These are phyloP conservation scores for Rhabdornis inornatus DNA, from an alignment of 2,113 vertebrate genomes.

Conservation along the genomic window DNA sequence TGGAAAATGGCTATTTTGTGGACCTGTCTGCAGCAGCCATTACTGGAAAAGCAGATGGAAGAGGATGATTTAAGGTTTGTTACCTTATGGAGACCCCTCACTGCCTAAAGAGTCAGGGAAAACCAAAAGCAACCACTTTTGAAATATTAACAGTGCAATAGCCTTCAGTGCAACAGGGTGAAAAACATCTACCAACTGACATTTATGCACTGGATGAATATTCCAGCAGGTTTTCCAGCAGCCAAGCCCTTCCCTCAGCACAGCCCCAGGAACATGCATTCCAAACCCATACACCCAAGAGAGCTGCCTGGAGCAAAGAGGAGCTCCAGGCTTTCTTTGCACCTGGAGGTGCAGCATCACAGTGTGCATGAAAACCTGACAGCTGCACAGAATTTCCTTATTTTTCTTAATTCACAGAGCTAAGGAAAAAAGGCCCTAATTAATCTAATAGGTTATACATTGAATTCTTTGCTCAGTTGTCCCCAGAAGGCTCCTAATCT, in stretches of 20 bases:
- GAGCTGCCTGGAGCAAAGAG: neutral
- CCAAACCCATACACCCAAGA: neutral
- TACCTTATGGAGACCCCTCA: neutral
- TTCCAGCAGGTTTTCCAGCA: neutral
- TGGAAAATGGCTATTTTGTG: neutral
- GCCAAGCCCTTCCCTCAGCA: neutral
- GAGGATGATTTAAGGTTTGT: neutral
- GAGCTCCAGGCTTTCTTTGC: neutral
- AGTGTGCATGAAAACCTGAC: fast-evolving
- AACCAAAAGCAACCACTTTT: neutral
- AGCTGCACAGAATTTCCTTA: neutral
- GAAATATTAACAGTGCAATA: neutral
- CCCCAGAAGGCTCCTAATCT: neutral
- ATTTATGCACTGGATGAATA: neutral
- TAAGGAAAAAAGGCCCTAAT: fast-evolving
- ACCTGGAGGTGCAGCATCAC: neutral
- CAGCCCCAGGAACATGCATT: neutral
- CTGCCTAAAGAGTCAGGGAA: neutral
- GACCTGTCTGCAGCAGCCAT: neutral
- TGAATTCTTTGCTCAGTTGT: neutral
- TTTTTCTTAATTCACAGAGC: neutral
- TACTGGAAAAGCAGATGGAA: neutral
- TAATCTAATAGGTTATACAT: neutral
- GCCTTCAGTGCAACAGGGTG: neutral
- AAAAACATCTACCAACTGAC: neutral